Evolutionary conservation across 1,140 invertebrate genomes (phyloP).

Genomic region (Hormaphis cornu): DNA sequence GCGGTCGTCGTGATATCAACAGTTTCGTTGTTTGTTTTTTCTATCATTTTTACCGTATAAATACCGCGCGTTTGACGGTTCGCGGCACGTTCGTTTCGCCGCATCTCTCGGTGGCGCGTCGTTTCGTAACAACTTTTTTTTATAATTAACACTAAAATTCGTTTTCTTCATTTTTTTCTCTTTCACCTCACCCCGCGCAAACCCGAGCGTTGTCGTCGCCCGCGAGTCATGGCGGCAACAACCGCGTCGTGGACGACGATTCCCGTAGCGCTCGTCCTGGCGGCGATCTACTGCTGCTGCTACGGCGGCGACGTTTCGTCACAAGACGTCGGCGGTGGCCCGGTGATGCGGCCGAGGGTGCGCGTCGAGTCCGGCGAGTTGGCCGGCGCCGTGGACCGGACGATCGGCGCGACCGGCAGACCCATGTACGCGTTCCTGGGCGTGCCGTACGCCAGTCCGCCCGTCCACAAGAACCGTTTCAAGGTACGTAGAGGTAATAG

Average conservation of each 20-base stretch:
- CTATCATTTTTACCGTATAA: no score
- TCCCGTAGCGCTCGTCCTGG: neutral
- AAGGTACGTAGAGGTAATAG: slow-evolving; percentile 41
- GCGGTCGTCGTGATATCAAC: no score
- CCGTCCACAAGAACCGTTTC: slow-evolving; percentile 49
- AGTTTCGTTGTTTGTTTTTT: no score
- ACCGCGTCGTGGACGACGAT: neutral
- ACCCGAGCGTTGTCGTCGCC: no score
- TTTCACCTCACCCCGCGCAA: no score
- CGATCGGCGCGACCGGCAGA: slow-evolving; percentile 7
- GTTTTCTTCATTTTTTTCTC: no score
- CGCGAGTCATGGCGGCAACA: neutral
- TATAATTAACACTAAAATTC: no score
- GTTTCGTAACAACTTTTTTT: no score
- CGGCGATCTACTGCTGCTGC: neutral
- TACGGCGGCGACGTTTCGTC: neutral
- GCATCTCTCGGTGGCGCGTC: no score
- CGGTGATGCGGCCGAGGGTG: neutral
- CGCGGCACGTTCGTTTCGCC: no score
- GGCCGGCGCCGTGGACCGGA: neutral
- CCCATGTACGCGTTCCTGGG: slow-evolving; percentile 45
- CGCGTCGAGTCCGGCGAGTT: slow-evolving; percentile 31
- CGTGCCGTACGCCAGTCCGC: slow-evolving; percentile 53
- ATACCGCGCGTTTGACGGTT: no score
- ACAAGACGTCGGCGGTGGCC: neutral